phyloP scores from a whole-genome alignment of 2,113 vertebrate genomes.

The Ameiurus melas region DNA sequence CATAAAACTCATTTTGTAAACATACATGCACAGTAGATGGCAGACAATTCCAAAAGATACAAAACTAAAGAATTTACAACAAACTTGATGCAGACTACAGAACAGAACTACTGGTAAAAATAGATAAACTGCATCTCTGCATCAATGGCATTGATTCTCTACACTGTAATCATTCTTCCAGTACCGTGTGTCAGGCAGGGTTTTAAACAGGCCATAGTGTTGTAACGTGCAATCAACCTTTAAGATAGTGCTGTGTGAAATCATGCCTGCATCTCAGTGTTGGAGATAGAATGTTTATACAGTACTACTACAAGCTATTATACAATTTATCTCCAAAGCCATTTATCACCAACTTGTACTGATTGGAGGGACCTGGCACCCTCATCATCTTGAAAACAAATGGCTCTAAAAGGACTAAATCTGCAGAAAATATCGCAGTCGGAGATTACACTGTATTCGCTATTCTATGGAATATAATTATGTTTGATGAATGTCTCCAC shows the following conservation, averaged over 20 bases:
- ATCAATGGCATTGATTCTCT: slow-evolving; percentile 46
- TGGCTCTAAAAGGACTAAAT: slow-evolving; percentile 52
- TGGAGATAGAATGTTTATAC: slow-evolving; percentile 45
- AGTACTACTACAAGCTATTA: slow-evolving; percentile 50
- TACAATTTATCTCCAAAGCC: slow-evolving; percentile 54
- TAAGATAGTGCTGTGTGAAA: slow-evolving; percentile 44
- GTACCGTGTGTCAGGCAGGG: slow-evolving; percentile 29
- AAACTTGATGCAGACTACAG: slow-evolving; percentile 18
- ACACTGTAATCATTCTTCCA: slow-evolving; percentile 47
- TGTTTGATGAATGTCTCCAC: slow-evolving; percentile 56
- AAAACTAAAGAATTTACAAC: slow-evolving; percentile 1
- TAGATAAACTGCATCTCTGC: slow-evolving; percentile 46
- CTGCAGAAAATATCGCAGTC: slow-evolving; percentile 51
- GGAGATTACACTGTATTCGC: slow-evolving; percentile 53
- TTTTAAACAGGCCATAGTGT: slow-evolving; percentile 44
- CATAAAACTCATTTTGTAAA: background rate
- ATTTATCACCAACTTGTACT: slow-evolving; percentile 55
- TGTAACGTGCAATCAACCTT: slow-evolving; percentile 45
- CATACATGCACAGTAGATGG: background rate
- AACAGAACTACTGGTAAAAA: slow-evolving; percentile 19
- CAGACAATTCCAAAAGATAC: background rate
- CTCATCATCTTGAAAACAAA: slow-evolving; percentile 58
- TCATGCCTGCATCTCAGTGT: slow-evolving; percentile 37
- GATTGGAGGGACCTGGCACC: slow-evolving; percentile 53
- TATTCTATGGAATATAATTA: slow-evolving; percentile 57